These are phyloP conservation scores for Thumatha senex DNA, from an alignment of 2,888 invertebrate species.

Conservation along the genomic window DNA sequence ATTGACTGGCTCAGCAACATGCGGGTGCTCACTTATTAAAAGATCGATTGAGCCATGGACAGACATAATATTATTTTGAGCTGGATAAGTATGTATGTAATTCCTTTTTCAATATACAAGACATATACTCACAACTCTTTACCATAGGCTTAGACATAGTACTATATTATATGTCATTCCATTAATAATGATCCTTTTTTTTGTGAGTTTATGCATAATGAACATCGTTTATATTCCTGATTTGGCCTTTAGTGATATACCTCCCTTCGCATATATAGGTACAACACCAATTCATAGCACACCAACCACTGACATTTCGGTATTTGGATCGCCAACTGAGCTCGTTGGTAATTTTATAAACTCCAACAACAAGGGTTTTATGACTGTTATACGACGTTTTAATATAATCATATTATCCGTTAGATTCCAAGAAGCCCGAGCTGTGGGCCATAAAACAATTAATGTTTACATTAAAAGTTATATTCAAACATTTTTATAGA, in stretches of 20 bases:
- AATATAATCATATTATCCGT: slow-evolving; percentile 4
- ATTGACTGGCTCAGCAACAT: slow-evolving; percentile 25
- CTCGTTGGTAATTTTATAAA: not conserved
- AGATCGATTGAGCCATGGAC: slow-evolving; percentile 6
- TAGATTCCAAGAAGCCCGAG: slow-evolving; percentile 26
- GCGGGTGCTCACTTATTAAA: slow-evolving; percentile 22
- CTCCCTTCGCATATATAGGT: no score
- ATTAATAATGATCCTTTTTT: no score
- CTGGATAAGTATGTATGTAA: not conserved
- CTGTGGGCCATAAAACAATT: slow-evolving; percentile 32
- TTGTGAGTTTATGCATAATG: no score
- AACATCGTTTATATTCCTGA: no score
- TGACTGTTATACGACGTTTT: not conserved
- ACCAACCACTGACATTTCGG: no score
- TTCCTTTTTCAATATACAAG: no score
- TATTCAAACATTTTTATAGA: slow-evolving; percentile 21
- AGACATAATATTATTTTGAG: not conserved
- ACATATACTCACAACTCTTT: no score
- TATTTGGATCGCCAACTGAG: no score
- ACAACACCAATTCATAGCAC: no score
- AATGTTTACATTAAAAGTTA: slow-evolving; percentile 23
- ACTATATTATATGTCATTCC: no score
- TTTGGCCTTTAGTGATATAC: no score
- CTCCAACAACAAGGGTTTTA: not conserved
- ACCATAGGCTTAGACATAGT: no score